phyloP scores from a whole-genome alignment of 1,140 invertebrate species.

The Pseudachorutes palmiensis region DNA sequence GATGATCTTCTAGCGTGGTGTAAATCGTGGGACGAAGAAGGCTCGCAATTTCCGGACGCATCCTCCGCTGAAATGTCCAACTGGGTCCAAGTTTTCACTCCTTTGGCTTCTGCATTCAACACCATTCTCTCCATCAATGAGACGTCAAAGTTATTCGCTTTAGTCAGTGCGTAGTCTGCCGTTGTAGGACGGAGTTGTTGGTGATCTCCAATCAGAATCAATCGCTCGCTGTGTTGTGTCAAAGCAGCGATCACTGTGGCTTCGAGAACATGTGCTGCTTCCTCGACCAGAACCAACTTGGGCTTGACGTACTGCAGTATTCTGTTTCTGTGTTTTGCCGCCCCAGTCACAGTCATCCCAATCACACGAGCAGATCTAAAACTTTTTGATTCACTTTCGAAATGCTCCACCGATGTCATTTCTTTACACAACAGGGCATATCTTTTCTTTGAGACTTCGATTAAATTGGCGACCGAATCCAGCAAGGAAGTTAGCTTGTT shows the following conservation, averaged over 20 bases:
- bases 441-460: too few species aligned
- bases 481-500: too few species aligned
- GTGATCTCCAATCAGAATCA: constrained; percentile 61
- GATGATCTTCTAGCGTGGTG: constrained; percentile 32
- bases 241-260: constrained; percentile 45
- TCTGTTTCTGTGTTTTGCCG: constrained; percentile 43
- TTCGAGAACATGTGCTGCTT: constrained; percentile 52
- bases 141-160: constrained; percentile 54
- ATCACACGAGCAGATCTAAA: constrained; percentile 14
- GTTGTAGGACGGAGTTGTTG: constrained; percentile 61
- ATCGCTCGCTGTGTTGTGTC: constrained; percentile 46
- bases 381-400: not conserved
- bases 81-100: constrained; percentile 9
- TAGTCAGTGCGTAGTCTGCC: constrained; percentile 52
- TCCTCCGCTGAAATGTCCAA: constrained; percentile 34
- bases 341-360: constrained; percentile 50
- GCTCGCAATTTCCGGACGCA: constrained; percentile 38
- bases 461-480: too few species aligned
- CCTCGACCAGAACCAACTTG: constrained; percentile 45
- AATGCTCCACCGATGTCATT: not conserved
- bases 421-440: not conserved
- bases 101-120: constrained; percentile 17
- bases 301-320: constrained; percentile 38
- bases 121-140: constrained; percentile 49
- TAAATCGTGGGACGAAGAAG: constrained; percentile 38